Evolutionary conservation across 2,888 invertebrate species (phyloP).

Genomic region (Trachelus tabidus): DNA sequence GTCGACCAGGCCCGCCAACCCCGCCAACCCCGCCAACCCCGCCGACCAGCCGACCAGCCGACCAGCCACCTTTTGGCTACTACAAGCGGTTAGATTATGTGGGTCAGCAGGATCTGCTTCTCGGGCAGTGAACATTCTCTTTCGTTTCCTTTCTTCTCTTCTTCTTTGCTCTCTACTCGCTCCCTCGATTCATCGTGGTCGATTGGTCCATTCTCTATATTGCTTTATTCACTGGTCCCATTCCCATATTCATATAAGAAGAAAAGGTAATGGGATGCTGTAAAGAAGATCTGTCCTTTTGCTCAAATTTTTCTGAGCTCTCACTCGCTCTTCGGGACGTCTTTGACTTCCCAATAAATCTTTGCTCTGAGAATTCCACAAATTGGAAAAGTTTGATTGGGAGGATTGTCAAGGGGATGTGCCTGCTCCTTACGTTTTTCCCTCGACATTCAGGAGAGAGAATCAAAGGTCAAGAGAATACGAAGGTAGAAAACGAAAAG

Average conservation of each 20-base stretch:
- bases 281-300: neutral
- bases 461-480: neutral
- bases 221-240: neutral
- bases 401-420: neutral
- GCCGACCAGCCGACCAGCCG: too few relatives aligned
- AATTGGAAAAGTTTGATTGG: slow-evolving; percentile 6
- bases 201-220: neutral
- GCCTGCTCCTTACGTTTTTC: neutral
- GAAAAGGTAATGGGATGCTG: neutral
- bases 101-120: slow-evolving; percentile 30
- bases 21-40: too few relatives aligned
- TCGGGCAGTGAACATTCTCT: too few relatives aligned
- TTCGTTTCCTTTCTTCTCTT: neutral
- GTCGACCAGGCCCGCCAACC: neutral
- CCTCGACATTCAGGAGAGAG: neutral
- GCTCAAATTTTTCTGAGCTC: neutral
- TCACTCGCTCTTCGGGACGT: neutral
- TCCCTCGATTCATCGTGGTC: neutral
- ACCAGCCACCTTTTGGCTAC: slow-evolving; percentile 10
- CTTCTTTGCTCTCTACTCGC: neutral
- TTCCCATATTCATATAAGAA: neutral
- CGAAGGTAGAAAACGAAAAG: neutral
- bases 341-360: neutral
- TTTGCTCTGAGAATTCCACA: neutral
- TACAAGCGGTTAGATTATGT: slow-evolving; percentile 31